These are phyloP conservation scores for Galleria mellonella DNA, from an alignment of 1,140 invertebrate genomes.

Conservation along the genomic window DNA sequence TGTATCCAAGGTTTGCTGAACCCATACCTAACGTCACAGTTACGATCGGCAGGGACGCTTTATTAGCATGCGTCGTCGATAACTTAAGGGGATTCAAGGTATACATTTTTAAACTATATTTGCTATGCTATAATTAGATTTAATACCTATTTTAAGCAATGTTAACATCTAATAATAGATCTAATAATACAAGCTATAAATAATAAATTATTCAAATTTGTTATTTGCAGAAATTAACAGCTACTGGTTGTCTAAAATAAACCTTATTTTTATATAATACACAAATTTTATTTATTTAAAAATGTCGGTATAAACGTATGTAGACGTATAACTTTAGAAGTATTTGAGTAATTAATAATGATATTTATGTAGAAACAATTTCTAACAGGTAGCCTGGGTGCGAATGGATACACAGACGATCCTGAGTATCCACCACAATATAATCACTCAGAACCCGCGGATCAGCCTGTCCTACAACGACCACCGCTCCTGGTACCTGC, in stretches of 20 bases:
- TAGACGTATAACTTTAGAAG: not conserved
- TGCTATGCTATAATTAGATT: not conserved
- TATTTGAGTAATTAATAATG: not conserved
- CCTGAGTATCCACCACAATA: conserved; percentile 90
- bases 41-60: conserved; percentile 89
- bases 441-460: conserved; percentile 90
- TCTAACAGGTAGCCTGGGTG: conserved; percentile 89
- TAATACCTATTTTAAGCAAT: no score
- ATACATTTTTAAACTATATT: conserved; percentile 36
- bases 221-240: no score
- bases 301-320: no score
- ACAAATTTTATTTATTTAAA: no score
- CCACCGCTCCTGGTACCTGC: conserved; percentile 90
- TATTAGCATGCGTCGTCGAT: conserved; percentile 94
- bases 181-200: no score
- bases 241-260: no score
- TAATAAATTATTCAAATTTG: no score
- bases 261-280: no score
- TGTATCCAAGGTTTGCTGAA: conserved; percentile 89
- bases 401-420: conserved; percentile 94
- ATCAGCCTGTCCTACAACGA: conserved; percentile 90
- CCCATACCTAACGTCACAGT: conserved; percentile 95
- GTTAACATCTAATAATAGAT: no score
- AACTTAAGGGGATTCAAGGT: conserved; percentile 94
- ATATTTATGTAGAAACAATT: not conserved